These are phyloP conservation scores for Pocillopora damicornis DNA, from an alignment of 64 coral and sea anemone species.

Conservation along the genomic window DNA sequence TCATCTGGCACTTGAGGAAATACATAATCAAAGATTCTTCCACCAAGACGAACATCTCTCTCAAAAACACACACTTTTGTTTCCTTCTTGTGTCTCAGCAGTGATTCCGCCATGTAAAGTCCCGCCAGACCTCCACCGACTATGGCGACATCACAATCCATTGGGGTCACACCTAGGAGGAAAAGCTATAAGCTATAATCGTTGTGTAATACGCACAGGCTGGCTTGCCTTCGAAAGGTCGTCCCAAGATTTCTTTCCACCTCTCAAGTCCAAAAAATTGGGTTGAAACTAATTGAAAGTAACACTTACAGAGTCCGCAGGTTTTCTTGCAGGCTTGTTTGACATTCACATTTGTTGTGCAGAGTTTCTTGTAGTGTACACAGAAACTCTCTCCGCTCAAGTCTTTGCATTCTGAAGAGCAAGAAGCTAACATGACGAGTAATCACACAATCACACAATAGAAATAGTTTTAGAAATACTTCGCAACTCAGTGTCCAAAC, in stretches of 20 bases:
- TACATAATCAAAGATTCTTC: constrained; percentile 30
- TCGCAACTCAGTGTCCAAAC: too few species aligned
- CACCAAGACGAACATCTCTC: constrained; percentile 35
- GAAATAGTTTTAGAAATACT: background rate
- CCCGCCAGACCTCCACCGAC: constrained; percentile 38
- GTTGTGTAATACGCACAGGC: background rate
- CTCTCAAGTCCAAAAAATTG: background rate
- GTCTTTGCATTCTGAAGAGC: constrained; percentile 7
- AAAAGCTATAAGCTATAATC: background rate
- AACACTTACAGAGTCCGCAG: constrained; percentile 20
- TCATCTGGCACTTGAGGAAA: constrained; percentile 23
- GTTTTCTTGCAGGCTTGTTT: background rate
- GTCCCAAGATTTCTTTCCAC: background rate
- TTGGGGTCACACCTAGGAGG: background rate
- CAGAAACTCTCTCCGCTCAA: background rate
- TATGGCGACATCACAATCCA: constrained; percentile 27
- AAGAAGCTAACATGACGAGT: background rate
- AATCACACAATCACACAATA: background rate
- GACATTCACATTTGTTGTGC: background rate
- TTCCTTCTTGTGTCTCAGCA: constrained; percentile 6
- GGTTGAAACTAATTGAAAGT: background rate
- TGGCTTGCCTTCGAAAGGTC: too few species aligned
- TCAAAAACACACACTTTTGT: constrained; percentile 44
- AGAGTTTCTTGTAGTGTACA: background rate
- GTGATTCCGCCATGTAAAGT: constrained; percentile 25